Evolutionary conservation across 1,140 invertebrate genomes (phyloP).

Genomic region (Drosophila sturtevanti): DNA sequence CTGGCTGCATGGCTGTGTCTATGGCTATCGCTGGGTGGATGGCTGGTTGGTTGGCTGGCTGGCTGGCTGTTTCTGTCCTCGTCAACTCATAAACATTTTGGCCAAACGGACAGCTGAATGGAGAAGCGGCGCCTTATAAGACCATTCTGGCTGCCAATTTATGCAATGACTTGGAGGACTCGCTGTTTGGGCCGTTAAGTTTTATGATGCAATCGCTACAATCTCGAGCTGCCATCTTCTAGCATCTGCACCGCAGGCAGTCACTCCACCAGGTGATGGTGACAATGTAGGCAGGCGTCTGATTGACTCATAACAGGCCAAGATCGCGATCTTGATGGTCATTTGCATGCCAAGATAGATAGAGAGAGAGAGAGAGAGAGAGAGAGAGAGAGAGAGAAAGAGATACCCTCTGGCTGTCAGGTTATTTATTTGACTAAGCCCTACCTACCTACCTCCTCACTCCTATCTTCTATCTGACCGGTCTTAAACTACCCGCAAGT

Average conservation of each 20-base stretch:
- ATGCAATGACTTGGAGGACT: slow-evolving; percentile 62
- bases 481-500: slow-evolving; percentile 42
- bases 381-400: too few relatives aligned
- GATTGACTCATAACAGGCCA: slow-evolving; percentile 78
- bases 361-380: too few relatives aligned
- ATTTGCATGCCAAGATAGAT: slow-evolving; percentile 65
- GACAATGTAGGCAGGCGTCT: slow-evolving; percentile 74
- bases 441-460: slow-evolving; percentile 39
- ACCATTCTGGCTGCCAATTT: slow-evolving; percentile 59
- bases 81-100: slow-evolving; percentile 77
- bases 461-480: slow-evolving; percentile 4
- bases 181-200: slow-evolving; percentile 59
- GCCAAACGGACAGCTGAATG: slow-evolving; percentile 69
- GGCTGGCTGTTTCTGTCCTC: slow-evolving; percentile 39
- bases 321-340: slow-evolving; percentile 69
- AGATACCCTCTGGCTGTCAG: slow-evolving; percentile 38
- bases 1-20: background rate
- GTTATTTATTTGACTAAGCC: slow-evolving; percentile 69
- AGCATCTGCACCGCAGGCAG: slow-evolving; percentile 62
- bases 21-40: too few relatives aligned
- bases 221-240: slow-evolving; percentile 66
- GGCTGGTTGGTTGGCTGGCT: background rate
- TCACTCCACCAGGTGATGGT: slow-evolving; percentile 59
- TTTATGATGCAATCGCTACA: slow-evolving; percentile 76
- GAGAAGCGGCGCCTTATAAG: slow-evolving; percentile 74